These are phyloP conservation scores for Cercopithecus mitis DNA, from an alignment of 2,797 vertebrate genomes.

Conservation along the genomic window DNA sequence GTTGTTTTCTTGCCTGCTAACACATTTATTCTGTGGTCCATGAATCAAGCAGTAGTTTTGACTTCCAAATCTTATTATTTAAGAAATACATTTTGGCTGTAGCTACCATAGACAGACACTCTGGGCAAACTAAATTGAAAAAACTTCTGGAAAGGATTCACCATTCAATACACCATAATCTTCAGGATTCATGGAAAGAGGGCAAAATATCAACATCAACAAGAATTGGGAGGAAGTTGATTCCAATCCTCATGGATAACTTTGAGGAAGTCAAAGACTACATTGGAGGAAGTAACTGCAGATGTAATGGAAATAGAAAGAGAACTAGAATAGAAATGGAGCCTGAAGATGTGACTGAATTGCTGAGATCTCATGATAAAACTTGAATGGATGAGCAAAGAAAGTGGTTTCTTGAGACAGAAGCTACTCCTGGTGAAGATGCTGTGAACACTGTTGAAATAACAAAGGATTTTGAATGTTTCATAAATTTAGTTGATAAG, in stretches of 20 bases:
- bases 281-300: background rate
- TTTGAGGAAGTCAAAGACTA: background rate
- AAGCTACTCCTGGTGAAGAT: background rate
- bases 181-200: background rate
- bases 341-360: background rate
- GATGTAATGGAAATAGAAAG: background rate
- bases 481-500: background rate
- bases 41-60: background rate
- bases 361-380: background rate
- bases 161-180: background rate
- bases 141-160: background rate
- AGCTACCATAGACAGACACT: background rate
- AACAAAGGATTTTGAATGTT: background rate
- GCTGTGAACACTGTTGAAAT: background rate
- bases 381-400: background rate
- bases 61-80: background rate
- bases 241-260: background rate
- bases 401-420: background rate
- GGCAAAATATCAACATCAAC: background rate
- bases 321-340: background rate
- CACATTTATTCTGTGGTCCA: background rate
- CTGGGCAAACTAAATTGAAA: background rate
- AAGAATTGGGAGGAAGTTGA: background rate
- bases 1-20: background rate
- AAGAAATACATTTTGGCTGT: background rate